Conservation (phyloP, 2,113 vertebrate genomes). For the Otis tarda region DNA sequence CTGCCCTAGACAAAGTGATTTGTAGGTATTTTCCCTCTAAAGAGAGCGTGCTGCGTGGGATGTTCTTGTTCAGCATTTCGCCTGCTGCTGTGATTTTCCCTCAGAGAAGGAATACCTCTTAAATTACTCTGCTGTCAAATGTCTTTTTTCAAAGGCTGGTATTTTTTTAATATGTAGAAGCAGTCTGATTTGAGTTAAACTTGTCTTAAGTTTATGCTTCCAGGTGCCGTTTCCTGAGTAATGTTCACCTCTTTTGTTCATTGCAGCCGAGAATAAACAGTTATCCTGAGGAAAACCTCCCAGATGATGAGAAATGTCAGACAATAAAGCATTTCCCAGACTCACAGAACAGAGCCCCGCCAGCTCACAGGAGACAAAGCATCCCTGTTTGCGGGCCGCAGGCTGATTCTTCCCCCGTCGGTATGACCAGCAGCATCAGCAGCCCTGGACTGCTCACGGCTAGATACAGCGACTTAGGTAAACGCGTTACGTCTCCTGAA, state of each 20-base stretch:
- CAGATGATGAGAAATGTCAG: constrained; percentile 83
- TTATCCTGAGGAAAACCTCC: constrained; percentile 83
- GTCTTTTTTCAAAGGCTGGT: background rate
- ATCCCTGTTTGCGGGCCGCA: constrained; percentile 84
- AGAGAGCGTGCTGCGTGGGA: background rate
- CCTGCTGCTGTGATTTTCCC: background rate
- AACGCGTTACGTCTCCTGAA: background rate
- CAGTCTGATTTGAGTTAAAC: background rate
- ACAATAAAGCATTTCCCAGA: constrained; percentile 88
- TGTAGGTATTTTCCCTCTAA: background rate
- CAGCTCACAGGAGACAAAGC: constrained; percentile 84
- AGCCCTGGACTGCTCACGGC: constrained; percentile 80
- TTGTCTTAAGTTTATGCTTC: background rate
- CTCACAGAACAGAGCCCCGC: constrained; percentile 76
- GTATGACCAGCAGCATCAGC: constrained; percentile 84
- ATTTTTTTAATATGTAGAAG: background rate
- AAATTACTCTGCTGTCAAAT: background rate
- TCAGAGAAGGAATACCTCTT: background rate
- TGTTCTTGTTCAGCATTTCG: background rate
- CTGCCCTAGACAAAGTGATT: background rate
- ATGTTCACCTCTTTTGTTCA: background rate
- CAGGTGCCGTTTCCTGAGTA: background rate
- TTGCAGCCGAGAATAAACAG: constrained; percentile 85
- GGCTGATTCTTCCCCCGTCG: constrained; percentile 72
- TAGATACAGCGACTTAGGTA: constrained; percentile 73